A percentile compares a stretch with the other conserved stretches of the same genome.
Conservation (phyloP, 2,113 vertebrate species). For the Gila orcuttii region DNA sequence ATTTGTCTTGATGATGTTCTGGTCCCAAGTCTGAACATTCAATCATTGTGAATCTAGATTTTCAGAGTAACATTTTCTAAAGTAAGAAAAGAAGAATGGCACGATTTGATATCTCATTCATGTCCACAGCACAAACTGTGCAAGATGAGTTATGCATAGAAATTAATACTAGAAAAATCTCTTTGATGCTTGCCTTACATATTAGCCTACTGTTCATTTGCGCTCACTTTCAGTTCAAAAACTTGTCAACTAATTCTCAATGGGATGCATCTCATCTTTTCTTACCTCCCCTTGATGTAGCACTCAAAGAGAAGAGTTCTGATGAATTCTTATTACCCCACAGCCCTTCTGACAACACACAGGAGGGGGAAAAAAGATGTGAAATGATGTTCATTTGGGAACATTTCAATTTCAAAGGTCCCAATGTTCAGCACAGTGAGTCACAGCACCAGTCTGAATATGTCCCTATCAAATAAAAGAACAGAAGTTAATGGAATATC, state of each 20-base stretch:
- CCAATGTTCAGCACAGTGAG: slow-evolving; percentile 2
- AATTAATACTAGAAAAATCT: no score
- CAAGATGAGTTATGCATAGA: no score
- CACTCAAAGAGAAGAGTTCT: background rate
- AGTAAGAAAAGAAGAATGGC: background rate
- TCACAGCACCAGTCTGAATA: background rate
- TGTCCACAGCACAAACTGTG: no score
- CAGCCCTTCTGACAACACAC: slow-evolving; percentile 9
- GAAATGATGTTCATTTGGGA: slow-evolving; percentile 13
- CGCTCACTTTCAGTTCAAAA: background rate
- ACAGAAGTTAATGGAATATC: background rate
- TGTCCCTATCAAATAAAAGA: slow-evolving; percentile 1
- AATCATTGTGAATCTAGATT: background rate
- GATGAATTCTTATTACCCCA: background rate
- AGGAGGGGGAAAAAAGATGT: background rate
- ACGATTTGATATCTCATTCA: background rate
- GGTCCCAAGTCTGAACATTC: background rate
- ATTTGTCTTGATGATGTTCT: background rate
- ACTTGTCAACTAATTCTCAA: background rate
- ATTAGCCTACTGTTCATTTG: background rate
- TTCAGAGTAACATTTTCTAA: background rate
- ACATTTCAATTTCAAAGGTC: background rate
- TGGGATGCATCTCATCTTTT: background rate
- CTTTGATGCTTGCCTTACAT: background rate
- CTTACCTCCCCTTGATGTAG: slow-evolving; percentile 13